These are phyloP conservation scores for Gopherus evgoodei DNA, from an alignment of 2,113 vertebrate species.

Conservation along the genomic window DNA sequence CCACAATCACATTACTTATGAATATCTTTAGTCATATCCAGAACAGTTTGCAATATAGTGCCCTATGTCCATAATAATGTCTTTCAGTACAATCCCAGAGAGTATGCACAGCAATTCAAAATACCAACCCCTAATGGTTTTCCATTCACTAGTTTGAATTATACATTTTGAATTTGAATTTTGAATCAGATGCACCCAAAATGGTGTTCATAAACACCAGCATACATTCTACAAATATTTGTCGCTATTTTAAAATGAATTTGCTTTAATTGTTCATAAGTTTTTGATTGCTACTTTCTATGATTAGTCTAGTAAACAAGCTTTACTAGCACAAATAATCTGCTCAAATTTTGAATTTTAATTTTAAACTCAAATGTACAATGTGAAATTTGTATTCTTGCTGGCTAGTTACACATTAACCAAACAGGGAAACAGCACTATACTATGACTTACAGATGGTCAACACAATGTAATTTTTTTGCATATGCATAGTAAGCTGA, in stretches of 20 bases:
- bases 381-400: neutral
- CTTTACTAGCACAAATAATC: neutral
- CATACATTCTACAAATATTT: neutral
- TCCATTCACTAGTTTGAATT: neutral
- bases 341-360: neutral
- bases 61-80: neutral
- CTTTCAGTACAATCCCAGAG: neutral
- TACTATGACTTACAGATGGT: neutral
- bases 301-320: fast-evolving
- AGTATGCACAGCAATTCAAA: neutral
- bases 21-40: neutral
- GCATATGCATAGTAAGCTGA: neutral
- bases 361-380: neutral
- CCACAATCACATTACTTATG: neutral
- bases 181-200: neutral
- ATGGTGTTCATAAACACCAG: fast-evolving
- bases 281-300: neutral
- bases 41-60: neutral
- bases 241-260: neutral
- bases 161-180: neutral
- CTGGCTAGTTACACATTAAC: neutral
- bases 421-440: neutral
- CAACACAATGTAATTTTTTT: neutral
- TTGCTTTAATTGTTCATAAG: neutral
- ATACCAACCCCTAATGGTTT: neutral